These are phyloP conservation scores for Drosophila kuntzei DNA, from an alignment of 2,888 invertebrate species.

Conservation along the genomic window DNA sequence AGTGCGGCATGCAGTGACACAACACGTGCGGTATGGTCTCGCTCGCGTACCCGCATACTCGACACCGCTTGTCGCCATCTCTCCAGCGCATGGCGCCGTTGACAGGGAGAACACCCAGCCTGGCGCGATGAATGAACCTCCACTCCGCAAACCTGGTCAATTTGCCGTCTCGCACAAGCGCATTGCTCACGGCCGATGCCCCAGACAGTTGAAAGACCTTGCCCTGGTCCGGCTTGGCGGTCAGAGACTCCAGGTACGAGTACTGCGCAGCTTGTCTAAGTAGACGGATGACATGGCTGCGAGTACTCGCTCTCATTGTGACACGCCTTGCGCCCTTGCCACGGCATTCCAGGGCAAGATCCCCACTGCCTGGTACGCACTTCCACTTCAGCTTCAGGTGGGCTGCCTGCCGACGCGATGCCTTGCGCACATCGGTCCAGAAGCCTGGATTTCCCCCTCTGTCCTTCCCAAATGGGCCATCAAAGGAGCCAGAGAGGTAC, in stretches of 20 bases:
- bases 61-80: slow-evolving; percentile 5
- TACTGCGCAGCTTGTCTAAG: slow-evolving; percentile 6
- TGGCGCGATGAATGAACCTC: slow-evolving; percentile 1
- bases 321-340: neutral
- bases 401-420: neutral
- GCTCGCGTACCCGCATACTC: neutral
- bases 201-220: slow-evolving; percentile 3
- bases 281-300: neutral
- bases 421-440: slow-evolving; percentile 8
- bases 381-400: neutral
- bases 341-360: neutral
- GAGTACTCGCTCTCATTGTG: neutral
- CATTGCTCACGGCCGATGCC: slow-evolving; percentile 1
- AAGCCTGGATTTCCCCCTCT: slow-evolving; percentile 4
- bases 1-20: neutral
- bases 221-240: slow-evolving; percentile 10
- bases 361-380: neutral
- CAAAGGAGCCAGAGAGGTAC: slow-evolving; percentile 1
- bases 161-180: neutral
- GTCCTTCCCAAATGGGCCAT: neutral
- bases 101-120: slow-evolving; percentile 3
- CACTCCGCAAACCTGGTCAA: slow-evolving; percentile 1
- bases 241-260: neutral
- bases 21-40: neutral
- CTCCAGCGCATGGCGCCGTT: slow-evolving; percentile 8